A percentile compares a stretch with the other conserved stretches of the same genome.
Conservation (phyloP, 2,113 vertebrate genomes). For the Colossoma macropomum region DNA sequence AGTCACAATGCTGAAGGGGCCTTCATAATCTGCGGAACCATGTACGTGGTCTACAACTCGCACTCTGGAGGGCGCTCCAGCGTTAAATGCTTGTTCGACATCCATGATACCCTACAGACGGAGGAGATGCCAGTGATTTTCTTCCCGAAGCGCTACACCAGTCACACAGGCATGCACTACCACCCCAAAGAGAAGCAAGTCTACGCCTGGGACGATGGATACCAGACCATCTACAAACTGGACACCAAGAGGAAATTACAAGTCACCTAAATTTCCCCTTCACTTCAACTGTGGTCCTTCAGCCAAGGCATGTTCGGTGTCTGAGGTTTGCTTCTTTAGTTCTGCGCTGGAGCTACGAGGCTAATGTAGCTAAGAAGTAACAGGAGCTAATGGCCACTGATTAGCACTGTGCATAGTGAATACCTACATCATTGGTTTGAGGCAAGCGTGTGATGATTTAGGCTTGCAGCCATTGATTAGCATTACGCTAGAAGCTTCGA, state of each 20-base stretch:
- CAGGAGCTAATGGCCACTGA: too few species aligned
- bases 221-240: conserved; percentile 90
- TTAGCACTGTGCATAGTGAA: background rate
- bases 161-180: conserved; percentile 89
- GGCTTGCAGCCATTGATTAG: too few species aligned
- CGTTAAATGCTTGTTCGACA: conserved; percentile 88
- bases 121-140: conserved; percentile 75
- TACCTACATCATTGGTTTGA: background rate
- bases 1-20: conserved; percentile 87
- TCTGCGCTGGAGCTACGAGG: background rate
- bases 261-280: background rate
- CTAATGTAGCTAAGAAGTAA: too few species aligned
- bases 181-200: conserved; percentile 87
- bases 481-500: background rate
- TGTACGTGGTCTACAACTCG: conserved; percentile 90
- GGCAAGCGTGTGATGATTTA: too few species aligned
- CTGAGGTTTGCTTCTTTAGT: too few species aligned
- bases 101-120: conserved; percentile 75
- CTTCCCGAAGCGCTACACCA: conserved; percentile 86
- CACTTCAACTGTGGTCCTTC: too few species aligned
- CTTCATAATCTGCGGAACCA: conserved; percentile 88
- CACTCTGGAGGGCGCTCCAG: conserved; percentile 83
- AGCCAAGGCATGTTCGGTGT: background rate
- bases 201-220: conserved; percentile 93
- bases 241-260: conserved; percentile 64